Evolutionary conservation across 2,113 vertebrate species (phyloP).

Genomic region (Peromyscus leucopus): DNA sequence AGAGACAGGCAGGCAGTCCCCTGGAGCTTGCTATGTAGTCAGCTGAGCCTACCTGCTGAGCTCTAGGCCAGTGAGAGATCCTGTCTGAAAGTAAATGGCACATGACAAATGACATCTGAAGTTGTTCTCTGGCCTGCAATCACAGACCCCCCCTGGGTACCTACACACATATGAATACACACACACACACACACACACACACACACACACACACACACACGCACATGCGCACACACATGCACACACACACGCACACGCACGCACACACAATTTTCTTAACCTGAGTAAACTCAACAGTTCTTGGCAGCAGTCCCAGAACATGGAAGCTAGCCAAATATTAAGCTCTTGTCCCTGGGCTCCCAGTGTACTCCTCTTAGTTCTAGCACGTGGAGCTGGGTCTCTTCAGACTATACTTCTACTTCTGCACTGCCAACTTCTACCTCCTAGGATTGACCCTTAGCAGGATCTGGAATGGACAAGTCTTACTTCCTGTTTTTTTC

Average conservation of each 20-base stretch:
- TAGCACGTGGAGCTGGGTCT: neutral
- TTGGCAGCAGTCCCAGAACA: neutral
- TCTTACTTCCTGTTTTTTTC: neutral
- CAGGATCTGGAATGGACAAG: neutral
- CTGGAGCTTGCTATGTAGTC: neutral
- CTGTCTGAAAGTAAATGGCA: neutral
- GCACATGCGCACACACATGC: too few relatives aligned
- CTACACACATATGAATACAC: neutral
- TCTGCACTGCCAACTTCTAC: neutral
- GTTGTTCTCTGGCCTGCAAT: neutral
- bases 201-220: neutral
- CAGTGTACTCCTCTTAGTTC: neutral
- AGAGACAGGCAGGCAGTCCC: neutral
- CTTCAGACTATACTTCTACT: neutral
- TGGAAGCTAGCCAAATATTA: neutral
- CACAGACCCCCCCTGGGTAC: too few relatives aligned
- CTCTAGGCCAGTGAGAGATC: neutral
- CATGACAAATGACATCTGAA: too few relatives aligned
- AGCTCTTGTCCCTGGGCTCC: neutral
- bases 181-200: neutral
- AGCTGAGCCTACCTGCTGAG: neutral
- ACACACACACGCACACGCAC: neutral
- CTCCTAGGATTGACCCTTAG: neutral
- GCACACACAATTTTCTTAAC: neutral
- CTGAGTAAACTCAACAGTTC: neutral